phyloP scores from a whole-genome alignment of 2,888 invertebrate genomes.

The Tethea ocularis region DNA sequence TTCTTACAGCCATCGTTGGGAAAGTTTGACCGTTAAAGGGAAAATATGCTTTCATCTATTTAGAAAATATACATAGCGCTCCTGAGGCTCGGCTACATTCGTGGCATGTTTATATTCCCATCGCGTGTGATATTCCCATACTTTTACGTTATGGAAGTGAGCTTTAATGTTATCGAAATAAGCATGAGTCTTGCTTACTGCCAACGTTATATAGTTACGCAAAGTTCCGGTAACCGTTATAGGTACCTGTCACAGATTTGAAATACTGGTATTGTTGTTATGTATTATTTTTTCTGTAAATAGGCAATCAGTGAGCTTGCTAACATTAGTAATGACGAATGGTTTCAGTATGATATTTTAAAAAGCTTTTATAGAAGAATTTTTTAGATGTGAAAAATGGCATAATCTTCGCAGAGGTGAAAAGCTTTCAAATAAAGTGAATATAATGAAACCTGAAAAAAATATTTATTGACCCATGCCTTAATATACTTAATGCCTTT shows the following conservation, averaged over 20 bases:
- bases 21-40: constrained; percentile 77
- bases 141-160: constrained; percentile 35
- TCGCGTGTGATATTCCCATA: constrained; percentile 55
- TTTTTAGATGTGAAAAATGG: too few species aligned
- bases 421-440: too few species aligned
- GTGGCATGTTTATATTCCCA: constrained; percentile 68
- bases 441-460: too few species aligned
- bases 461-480: too few species aligned
- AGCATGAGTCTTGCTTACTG: constrained; percentile 43
- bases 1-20: constrained; percentile 52
- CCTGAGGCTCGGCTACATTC: constrained; percentile 45
- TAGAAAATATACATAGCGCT: constrained; percentile 67
- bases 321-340: not conserved
- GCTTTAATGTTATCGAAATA: constrained; percentile 25
- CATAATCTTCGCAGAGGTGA: too few species aligned
- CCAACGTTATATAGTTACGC: constrained; percentile 33
- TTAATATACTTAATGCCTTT: too few species aligned
- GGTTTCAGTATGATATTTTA: not conserved
- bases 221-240: constrained; percentile 61
- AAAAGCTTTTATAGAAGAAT: too few species aligned
- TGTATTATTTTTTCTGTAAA: constrained; percentile 42
- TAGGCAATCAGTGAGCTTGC: constrained; percentile 43
- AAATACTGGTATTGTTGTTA: constrained; percentile 59
- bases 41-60: constrained; percentile 76
- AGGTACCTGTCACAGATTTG: constrained; percentile 64